Base-by-base conservation (phyloP, 1,140 invertebrate genomes). In the Heliothis subflexa region DNA sequence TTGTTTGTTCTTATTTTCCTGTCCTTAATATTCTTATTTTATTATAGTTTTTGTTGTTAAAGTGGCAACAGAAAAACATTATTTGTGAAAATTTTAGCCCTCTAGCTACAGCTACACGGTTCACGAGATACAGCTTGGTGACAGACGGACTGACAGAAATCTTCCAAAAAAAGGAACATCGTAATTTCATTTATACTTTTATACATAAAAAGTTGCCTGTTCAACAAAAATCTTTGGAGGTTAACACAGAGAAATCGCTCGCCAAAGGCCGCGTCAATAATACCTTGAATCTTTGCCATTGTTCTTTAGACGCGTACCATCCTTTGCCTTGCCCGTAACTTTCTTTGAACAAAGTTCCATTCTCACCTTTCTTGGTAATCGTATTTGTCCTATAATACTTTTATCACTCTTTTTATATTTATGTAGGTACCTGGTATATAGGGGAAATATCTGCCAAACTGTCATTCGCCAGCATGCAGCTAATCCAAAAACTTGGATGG, bases 401-500 rank as follows among this genome's bases (percentile, higher is more conserved):
- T 70, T 28, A 9, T 52, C 28, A 47, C 40, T 13, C 18, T 21
- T 52, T 21, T 70, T 70, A 52, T 68, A 10, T 52, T 10, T 14
- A 13, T 7, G 4, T 28, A 25, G 12, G 18, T 11, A 52, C 28
- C 3, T 52, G 14, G 3, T 50, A 7, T 40, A 47, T 4, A 14
- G 7, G n/a, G 40, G 40, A 66, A 66, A 49, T 18, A 45, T 21
- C 62, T 47, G 33, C 2, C 4, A 18, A 66, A 47, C 40, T 66
- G 33, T 40, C 62, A 66, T 66, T 47, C 33, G 40, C 10, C 33
- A 18, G 4, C 62, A 16, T 33, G 45, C 62, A 66, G 40, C 62
- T 40, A 66, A 66, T 66, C 62, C 62, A 66, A 66, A 66, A 66
- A 66, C 7, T 66, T 66, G 40, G 62, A 66, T 40, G 40, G 62